Evolutionary conservation across 1,140 invertebrate genomes (phyloP).

Genomic region (Formica exsecta): DNA sequence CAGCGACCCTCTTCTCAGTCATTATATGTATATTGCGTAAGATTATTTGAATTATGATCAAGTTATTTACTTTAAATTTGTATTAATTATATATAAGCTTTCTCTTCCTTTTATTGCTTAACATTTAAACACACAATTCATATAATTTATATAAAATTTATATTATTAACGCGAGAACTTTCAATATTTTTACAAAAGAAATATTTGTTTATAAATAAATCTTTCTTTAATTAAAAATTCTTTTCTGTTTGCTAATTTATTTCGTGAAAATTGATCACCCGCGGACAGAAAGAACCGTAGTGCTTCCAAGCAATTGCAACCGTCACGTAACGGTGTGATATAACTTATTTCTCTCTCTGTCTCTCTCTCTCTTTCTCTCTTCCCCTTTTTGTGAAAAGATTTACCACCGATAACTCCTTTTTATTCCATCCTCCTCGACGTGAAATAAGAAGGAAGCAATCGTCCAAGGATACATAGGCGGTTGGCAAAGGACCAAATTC

Average conservation of each 20-base stretch:
- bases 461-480: conserved; percentile 39
- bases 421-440: conserved; percentile 23
- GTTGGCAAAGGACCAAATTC: conserved; percentile 50
- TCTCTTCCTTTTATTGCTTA: background rate
- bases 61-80: background rate
- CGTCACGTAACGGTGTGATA: conserved; percentile 30
- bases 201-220: too few species aligned
- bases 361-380: background rate
- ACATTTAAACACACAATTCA: too few species aligned
- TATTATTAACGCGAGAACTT: too few species aligned
- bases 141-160: too few species aligned
- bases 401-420: conserved; percentile 46
- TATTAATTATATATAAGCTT: background rate
- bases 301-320: conserved; percentile 37
- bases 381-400: conserved; percentile 29
- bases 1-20: background rate
- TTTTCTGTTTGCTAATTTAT: too few species aligned
- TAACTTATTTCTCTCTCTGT: background rate
- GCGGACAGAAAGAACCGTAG: background rate
- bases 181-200: too few species aligned
- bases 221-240: too few species aligned
- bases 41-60: background rate
- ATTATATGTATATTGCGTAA: background rate
- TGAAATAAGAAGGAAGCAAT: conserved; percentile 54
- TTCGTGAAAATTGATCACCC: background rate